phyloP scores from a whole-genome alignment of 2,888 invertebrate genomes.

The Melieria crassipennis region DNA sequence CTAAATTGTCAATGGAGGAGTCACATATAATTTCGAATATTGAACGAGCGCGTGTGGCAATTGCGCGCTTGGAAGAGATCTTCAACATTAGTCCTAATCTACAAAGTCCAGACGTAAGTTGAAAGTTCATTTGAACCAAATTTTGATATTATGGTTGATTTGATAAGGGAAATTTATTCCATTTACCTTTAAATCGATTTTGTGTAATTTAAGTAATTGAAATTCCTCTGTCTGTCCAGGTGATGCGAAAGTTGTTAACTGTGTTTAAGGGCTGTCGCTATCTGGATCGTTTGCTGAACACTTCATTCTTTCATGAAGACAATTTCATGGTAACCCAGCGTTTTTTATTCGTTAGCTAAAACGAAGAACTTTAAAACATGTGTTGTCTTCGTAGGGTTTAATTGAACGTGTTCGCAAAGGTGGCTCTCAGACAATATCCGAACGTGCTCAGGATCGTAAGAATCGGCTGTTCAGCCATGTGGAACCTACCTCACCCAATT shows the following conservation, averaged over 20 bases:
- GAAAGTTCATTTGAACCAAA: neutral
- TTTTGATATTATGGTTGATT: neutral
- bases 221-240: slow-evolving; percentile 58
- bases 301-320: slow-evolving; percentile 85
- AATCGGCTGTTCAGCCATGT: slow-evolving; percentile 55
- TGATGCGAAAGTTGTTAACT: slow-evolving; percentile 81
- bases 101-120: slow-evolving; percentile 75
- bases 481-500: slow-evolving; percentile 37
- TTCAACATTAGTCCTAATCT: slow-evolving; percentile 80
- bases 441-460: slow-evolving; percentile 80
- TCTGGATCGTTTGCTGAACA: slow-evolving; percentile 85
- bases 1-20: slow-evolving; percentile 65
- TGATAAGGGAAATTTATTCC: neutral
- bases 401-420: slow-evolving; percentile 80
- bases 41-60: slow-evolving; percentile 78
- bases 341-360: neutral
- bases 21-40: slow-evolving; percentile 79
- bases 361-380: neutral
- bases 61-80: slow-evolving; percentile 80
- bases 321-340: slow-evolving; percentile 74
- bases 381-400: slow-evolving; percentile 68
- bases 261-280: slow-evolving; percentile 88
- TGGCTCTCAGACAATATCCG: slow-evolving; percentile 71
- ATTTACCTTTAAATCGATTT: neutral
- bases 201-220: neutral